Base-by-base conservation (phyloP, 2,888 invertebrate species). In the Aphidius colemani region DNA sequence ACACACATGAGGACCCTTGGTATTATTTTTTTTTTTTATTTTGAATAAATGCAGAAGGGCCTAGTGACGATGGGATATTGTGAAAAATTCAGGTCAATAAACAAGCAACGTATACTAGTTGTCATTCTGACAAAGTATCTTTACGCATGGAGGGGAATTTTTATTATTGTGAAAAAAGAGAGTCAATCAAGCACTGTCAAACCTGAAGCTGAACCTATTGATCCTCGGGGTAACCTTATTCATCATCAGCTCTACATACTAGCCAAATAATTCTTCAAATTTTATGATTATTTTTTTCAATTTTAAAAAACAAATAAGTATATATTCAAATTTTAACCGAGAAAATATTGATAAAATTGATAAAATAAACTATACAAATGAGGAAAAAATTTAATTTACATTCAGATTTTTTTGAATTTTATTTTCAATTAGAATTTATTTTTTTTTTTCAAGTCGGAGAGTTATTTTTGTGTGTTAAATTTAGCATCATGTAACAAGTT, bases 141-240 rank as follows among this genome's bases (percentile, higher is more conserved):
- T 45, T 59, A 62, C 49, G 59, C 53, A 50, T 46, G 58, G 39
- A 72, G 67, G 30, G 56, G 53, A 45, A 66, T 72, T 69, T 78
- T 77, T 65, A 51, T 74, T 57, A 67, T 72, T 51, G 71, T 57
- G 61, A 66, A 64, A 7, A 11, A 59, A 11, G 61, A 67, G 40
- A 55, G 45, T 7, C 53, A 63, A 41, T 59, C 62, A 45, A 71
- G 65, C 60, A 75, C 74, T 7, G 67, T 70, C 13, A 69, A 74
- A 59, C 75, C 78, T 7, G 73, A 72, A 53, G 71, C 76, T 10
- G 73, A 74, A 65, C 70, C 73, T 30, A 64, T 69, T 63, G 69
- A 67, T 60, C 61, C 56, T 53, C 65, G 49, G 50, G 61, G 44
- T 65, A 57, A 10, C 57, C 39, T 46, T 39, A 46, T 46, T 57